Conservation (phyloP, 1,140 invertebrate species). For the Cyclargus thomasi region DNA sequence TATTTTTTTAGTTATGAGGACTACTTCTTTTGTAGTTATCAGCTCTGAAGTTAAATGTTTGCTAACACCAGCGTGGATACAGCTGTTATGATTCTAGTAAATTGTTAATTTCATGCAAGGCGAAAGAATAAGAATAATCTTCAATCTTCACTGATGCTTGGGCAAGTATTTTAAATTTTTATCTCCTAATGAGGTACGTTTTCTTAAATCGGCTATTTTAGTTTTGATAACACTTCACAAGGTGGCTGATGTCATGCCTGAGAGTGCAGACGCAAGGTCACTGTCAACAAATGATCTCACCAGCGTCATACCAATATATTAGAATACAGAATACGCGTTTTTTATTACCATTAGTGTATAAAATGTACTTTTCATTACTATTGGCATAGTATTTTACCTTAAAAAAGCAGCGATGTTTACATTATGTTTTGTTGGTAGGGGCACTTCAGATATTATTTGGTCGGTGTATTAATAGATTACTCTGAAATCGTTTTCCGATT, state of each 20-base stretch:
- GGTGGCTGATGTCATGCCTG: slow-evolving; percentile 57
- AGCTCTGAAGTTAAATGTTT: not conserved
- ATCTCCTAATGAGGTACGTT: not conserved
- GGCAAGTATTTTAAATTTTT: not conserved
- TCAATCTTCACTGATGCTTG: not conserved
- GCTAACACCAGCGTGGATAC: not conserved
- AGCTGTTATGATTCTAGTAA: not conserved
- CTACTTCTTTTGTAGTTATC: not conserved
- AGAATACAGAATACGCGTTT: slow-evolving; percentile 19
- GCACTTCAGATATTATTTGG: too few relatives aligned
- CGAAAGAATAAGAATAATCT: too few relatives aligned
- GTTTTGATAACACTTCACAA: slow-evolving; percentile 43
- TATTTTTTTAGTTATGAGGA: not conserved
- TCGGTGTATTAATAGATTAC: too few relatives aligned
- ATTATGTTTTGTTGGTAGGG: too few relatives aligned
- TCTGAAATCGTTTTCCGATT: too few relatives aligned
- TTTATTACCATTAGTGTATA: not conserved
- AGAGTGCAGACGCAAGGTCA: slow-evolving; percentile 57
- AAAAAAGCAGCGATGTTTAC: too few relatives aligned
- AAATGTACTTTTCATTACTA: too few relatives aligned
- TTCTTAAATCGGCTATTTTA: slow-evolving; percentile 29
- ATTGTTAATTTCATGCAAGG: not conserved
- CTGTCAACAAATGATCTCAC: slow-evolving; percentile 65
- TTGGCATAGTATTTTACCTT: too few relatives aligned
- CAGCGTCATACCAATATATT: slow-evolving; percentile 47